phyloP scores from a whole-genome alignment of 2,113 vertebrate genomes.

The Calypte anna region DNA sequence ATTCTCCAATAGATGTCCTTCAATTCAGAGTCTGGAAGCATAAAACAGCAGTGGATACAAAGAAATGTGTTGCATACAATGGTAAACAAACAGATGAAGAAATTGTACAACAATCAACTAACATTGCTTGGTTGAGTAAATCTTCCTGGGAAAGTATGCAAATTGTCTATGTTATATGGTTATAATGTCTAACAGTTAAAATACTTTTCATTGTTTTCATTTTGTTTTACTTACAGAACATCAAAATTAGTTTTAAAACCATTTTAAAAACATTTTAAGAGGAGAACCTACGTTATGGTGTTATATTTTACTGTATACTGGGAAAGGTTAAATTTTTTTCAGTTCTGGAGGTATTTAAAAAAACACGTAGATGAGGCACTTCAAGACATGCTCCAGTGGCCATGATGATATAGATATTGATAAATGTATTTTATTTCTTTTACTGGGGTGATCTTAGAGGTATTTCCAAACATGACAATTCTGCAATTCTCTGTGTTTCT shows the following conservation, averaged over 20 bases:
- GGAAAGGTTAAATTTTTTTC: background rate
- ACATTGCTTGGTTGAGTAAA: background rate
- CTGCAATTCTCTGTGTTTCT: background rate
- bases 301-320: background rate
- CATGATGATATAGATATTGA: too few relatives aligned
- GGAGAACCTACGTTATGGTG: background rate
- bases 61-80: background rate
- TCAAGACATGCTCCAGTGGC: too few relatives aligned
- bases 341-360: too few relatives aligned
- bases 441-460: too few relatives aligned
- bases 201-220: background rate
- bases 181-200: background rate
- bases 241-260: background rate
- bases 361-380: too few relatives aligned
- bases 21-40: background rate
- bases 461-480: too few relatives aligned
- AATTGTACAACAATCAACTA: background rate
- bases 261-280: background rate
- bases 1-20: background rate
- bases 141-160: background rate
- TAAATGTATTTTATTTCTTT: too few relatives aligned
- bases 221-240: background rate
- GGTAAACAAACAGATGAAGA: background rate
- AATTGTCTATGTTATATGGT: background rate
- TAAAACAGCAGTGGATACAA: background rate